Evolutionary conservation across 2,888 invertebrate species (phyloP).

Genomic region (Phanerotoma sp.): DNA sequence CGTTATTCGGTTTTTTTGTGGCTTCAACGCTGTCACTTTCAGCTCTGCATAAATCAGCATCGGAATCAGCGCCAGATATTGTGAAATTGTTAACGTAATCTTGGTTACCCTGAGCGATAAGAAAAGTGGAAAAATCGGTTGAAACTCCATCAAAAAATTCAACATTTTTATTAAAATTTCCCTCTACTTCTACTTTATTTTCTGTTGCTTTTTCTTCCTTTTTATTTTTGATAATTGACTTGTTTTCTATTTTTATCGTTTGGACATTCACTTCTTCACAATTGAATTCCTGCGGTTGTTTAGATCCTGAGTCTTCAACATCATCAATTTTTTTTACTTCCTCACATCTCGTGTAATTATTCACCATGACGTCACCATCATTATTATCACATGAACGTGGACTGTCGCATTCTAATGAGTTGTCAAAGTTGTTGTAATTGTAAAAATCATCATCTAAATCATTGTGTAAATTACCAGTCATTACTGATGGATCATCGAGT

Average conservation of each 20-base stretch:
- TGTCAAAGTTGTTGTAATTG: slow-evolving; percentile 45
- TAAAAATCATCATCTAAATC: slow-evolving; percentile 48
- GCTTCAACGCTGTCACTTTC: slow-evolving; percentile 21
- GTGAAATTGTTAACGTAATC: slow-evolving; percentile 25
- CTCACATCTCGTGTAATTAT: no score
- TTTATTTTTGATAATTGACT: slow-evolving; percentile 16
- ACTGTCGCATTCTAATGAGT: slow-evolving; percentile 34
- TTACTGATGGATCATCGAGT: slow-evolving; percentile 49
- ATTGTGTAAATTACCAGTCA: slow-evolving; percentile 36
- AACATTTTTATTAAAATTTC: no score
- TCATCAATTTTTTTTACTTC: no score
- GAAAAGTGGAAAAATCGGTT: slow-evolving; percentile 30
- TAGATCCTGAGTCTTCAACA: not conserved
- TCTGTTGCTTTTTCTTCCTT: slow-evolving; percentile 14
- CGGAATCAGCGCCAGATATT: slow-evolving; percentile 30
- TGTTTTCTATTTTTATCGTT: no score
- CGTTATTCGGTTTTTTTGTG: slow-evolving; percentile 26
- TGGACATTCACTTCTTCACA: no score
- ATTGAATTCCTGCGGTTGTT: slow-evolving; percentile 1
- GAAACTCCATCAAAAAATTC: slow-evolving; percentile 22
- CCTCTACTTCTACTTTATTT: no score
- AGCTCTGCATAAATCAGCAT: slow-evolving; percentile 22
- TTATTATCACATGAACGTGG: slow-evolving; percentile 6
- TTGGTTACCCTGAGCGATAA: slow-evolving; percentile 30
- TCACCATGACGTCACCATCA: no score